A percentile compares a stretch with the other conserved stretches of the same genome.
Conservation (phyloP, 2,888 invertebrate genomes). For the Sarcophaga carnaria region DNA sequence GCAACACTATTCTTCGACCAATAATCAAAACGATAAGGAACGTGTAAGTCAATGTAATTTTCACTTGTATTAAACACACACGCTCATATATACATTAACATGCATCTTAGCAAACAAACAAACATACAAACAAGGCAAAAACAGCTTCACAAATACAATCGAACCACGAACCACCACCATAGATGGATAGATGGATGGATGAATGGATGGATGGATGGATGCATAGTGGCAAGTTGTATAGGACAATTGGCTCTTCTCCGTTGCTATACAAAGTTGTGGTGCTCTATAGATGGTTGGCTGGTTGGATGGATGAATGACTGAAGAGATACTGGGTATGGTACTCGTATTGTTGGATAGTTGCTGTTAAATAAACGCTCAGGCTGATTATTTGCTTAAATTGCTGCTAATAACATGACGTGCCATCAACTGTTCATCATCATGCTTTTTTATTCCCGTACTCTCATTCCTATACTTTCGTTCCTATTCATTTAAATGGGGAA, state of each 20-base stretch:
- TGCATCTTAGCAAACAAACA: constrained; percentile 13
- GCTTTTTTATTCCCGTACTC: constrained; percentile 25
- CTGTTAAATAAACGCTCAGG: constrained; percentile 73
- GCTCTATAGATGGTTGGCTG: constrained; percentile 17
- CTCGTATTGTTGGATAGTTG: constrained; percentile 34
- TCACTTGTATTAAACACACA: constrained; percentile 25
- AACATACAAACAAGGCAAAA: constrained; percentile 18
- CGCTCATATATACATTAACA: neutral
- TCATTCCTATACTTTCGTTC: constrained; percentile 9
- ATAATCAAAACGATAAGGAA: constrained; percentile 63
- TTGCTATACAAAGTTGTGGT: neutral
- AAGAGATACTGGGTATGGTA: constrained; percentile 30
- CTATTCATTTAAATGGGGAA: constrained; percentile 33
- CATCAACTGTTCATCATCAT: constrained; percentile 72
- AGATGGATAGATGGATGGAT: constrained; percentile 41
- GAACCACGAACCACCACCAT: neutral
- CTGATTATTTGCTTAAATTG: constrained; percentile 81
- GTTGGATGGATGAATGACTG: constrained; percentile 26
- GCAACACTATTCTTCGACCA: constrained; percentile 48
- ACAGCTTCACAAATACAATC: constrained; percentile 7
- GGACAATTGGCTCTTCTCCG: constrained; percentile 23
- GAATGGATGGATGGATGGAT: constrained; percentile 22
- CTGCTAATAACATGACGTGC: constrained; percentile 81
- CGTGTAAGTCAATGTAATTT: constrained; percentile 48
- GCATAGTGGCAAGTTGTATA: constrained; percentile 32